Evolutionary conservation across 2,888 invertebrate genomes (phyloP).

Genomic region (Alloplasta piceator): DNA sequence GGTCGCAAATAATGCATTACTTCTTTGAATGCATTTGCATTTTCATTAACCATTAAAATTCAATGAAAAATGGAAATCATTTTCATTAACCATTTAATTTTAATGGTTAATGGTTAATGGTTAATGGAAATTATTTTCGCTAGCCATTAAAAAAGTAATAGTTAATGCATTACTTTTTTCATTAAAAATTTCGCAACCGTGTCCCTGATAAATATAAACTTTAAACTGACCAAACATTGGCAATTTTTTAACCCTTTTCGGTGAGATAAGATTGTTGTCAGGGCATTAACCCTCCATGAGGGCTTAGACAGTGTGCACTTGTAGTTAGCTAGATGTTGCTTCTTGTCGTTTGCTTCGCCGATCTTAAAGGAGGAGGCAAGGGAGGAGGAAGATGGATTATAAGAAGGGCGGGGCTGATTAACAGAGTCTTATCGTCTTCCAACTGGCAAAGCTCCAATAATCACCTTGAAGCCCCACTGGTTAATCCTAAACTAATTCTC

Average conservation of each 20-base stretch:
- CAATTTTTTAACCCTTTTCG: neutral
- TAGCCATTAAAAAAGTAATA: no score
- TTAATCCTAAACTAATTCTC: conserved; percentile 81
- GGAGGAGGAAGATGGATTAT: conserved; percentile 50
- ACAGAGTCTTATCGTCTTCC: conserved; percentile 80
- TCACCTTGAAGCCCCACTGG: conserved; percentile 79
- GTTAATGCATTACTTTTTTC: no score
- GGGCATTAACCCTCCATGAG: conserved; percentile 53
- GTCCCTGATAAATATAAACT: no score
- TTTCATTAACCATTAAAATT: no score
- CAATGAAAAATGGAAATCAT: no score
- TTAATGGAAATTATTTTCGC: no score
- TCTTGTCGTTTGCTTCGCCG: conserved; percentile 34
- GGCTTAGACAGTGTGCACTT: conserved; percentile 30
- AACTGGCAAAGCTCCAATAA: conserved; percentile 81
- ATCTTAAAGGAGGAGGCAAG: conserved; percentile 39
- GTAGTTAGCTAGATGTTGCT: conserved; percentile 28
- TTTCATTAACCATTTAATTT: no score
- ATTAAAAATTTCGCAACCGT: no score
- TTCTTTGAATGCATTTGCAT: no score
- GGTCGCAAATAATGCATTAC: no score
- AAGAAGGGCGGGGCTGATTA: conserved; percentile 74
- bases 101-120: no score
- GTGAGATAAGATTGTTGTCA: conserved; percentile 57
- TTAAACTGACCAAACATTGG: no score